phyloP scores from a whole-genome alignment of 2,888 invertebrate genomes.

The Caenorhabditis wallacei region DNA sequence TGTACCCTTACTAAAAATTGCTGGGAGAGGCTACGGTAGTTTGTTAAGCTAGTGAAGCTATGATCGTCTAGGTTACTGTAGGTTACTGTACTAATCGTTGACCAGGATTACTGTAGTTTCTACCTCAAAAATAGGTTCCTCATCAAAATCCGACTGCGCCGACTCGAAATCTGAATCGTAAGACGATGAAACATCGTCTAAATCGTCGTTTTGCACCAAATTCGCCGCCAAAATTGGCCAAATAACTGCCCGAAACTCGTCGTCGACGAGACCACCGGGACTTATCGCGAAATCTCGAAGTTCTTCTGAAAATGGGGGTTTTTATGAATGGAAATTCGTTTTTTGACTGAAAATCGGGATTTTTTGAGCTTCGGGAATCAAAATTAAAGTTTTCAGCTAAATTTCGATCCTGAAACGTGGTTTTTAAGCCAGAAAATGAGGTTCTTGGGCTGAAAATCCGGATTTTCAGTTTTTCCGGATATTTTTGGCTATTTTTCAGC shows the following conservation, averaged over 20 bases:
- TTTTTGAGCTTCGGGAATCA: not conserved
- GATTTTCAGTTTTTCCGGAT: no score
- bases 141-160: slow-evolving; percentile 74
- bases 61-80: no score
- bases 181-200: slow-evolving; percentile 64
- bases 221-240: slow-evolving; percentile 78
- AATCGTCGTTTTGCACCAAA: slow-evolving; percentile 60
- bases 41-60: no score
- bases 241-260: slow-evolving; percentile 74
- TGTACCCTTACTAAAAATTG: no score
- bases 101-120: no score
- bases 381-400: no score
- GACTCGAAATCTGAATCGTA: slow-evolving; percentile 79
- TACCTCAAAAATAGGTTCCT: slow-evolving; percentile 37
- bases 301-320: slow-evolving; percentile 62
- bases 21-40: no score
- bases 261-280: slow-evolving; percentile 75
- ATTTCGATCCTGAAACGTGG: not conserved
- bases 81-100: no score
- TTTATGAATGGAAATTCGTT: not conserved
- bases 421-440: not conserved
- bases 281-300: slow-evolving; percentile 72
- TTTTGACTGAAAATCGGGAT: no score
- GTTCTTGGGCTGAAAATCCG: no score
- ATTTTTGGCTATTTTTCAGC: no score